Conservation (phyloP, 2,113 vertebrate genomes). For the Pachyramphus minor region DNA sequence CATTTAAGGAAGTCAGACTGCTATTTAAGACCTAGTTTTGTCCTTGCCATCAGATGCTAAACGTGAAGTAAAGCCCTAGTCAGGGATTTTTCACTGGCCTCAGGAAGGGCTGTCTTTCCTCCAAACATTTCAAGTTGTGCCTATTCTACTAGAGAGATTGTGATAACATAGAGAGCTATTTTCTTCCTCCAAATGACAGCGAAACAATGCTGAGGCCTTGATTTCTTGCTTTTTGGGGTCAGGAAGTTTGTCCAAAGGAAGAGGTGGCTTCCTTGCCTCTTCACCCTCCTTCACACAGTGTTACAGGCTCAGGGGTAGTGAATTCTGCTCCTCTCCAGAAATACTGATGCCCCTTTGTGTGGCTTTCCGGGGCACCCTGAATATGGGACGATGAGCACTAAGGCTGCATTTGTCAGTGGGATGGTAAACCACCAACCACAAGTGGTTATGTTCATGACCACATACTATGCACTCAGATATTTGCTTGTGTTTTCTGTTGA, state of each 20-base stretch:
- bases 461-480: rapidly evolving
- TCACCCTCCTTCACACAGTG: background rate
- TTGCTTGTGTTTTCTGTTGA: background rate
- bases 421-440: background rate
- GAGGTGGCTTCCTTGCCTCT: background rate
- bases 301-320: background rate
- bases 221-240: background rate
- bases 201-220: conserved; percentile 5
- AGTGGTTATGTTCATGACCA: background rate
- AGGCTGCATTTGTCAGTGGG: background rate
- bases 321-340: background rate
- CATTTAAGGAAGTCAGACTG: conserved; percentile 34
- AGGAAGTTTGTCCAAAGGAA: conserved; percentile 30
- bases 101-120: conserved; percentile 59
- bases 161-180: conserved; percentile 17
- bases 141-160: background rate
- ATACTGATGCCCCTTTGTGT: rapidly evolving
- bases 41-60: background rate
- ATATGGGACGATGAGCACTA: too few species aligned
- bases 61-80: background rate
- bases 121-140: background rate
- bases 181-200: background rate
- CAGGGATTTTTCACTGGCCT: conserved; percentile 18
- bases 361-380: background rate
- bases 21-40: conserved; percentile 28